Percentiles rank a stretch among this genome's conserved stretches.
phyloP scores from a whole-genome alignment of 2,888 invertebrate species.

The Cheilosia urbana region DNA sequence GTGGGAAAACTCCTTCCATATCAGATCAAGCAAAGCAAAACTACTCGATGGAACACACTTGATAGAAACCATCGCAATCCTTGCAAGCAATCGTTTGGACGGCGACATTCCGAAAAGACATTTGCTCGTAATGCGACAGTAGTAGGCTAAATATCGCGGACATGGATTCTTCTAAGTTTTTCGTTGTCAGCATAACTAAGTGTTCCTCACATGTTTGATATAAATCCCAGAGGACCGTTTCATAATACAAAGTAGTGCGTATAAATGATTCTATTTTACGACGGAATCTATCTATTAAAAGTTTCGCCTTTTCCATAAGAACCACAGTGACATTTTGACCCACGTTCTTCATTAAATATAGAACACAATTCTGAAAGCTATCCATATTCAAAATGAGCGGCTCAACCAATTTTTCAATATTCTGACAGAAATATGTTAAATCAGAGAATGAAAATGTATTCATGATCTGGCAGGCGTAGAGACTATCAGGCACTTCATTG shows the following conservation, averaged over 20 bases:
- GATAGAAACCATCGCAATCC: constrained; percentile 35
- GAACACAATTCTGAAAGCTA: constrained; percentile 30
- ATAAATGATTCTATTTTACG: constrained; percentile 24
- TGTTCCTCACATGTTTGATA: constrained; percentile 33
- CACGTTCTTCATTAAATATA: constrained; percentile 2
- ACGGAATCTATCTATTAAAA: constrained; percentile 13
- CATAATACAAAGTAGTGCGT: constrained; percentile 38
- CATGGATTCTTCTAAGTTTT: constrained; percentile 25
- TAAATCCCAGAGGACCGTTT: constrained; percentile 54
- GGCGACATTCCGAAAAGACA: constrained; percentile 8
- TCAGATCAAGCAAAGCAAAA: neutral
- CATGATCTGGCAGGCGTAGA: constrained; percentile 79
- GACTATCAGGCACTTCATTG: constrained; percentile 80
- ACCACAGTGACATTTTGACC: constrained; percentile 7
- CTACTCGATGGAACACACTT: constrained; percentile 2
- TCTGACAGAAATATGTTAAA: neutral
- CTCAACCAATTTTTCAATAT: constrained; percentile 7
- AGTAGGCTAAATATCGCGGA: neutral
- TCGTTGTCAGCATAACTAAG: constrained; percentile 9
- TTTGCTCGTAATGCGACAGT: constrained; percentile 35
- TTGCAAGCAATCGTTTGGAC: constrained; percentile 4
- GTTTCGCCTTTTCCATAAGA: constrained; percentile 25
- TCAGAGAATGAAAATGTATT: constrained; percentile 65
- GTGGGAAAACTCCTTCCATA: neutral
- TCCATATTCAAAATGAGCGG: constrained; percentile 23